These are phyloP conservation scores for Siniperca chuatsi DNA, from an alignment of 2,113 vertebrate species.

Conservation along the genomic window DNA sequence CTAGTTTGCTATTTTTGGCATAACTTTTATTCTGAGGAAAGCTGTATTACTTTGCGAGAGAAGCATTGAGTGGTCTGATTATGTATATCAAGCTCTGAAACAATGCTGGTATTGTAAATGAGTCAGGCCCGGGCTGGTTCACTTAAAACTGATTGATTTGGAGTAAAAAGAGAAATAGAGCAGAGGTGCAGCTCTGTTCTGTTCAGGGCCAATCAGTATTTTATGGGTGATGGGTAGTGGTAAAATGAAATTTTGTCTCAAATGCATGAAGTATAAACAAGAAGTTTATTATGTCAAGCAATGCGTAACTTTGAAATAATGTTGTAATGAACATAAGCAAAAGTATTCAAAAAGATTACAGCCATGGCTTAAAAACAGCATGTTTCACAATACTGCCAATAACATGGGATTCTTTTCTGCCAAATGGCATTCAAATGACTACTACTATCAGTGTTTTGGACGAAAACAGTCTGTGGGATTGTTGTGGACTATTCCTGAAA, in stretches of 20 bases:
- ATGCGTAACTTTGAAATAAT: slow-evolving; percentile 45
- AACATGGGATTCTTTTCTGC: slow-evolving; percentile 30
- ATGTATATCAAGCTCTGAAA: slow-evolving; percentile 63
- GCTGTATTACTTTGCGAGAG: slow-evolving; percentile 48
- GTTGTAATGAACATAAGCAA: slow-evolving; percentile 48
- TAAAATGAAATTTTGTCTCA: slow-evolving; percentile 46
- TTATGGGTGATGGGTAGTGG: slow-evolving; percentile 48
- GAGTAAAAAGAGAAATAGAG: slow-evolving; percentile 40
- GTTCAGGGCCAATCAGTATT: slow-evolving; percentile 40
- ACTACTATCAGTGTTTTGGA: slow-evolving; percentile 37
- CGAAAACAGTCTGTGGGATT: slow-evolving; percentile 27
- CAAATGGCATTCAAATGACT: slow-evolving; percentile 56
- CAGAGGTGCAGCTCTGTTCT: slow-evolving; percentile 25
- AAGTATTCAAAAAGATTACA: slow-evolving; percentile 53
- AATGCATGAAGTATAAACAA: slow-evolving; percentile 58
- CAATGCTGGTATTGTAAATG: slow-evolving; percentile 70
- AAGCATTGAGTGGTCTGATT: slow-evolving; percentile 65
- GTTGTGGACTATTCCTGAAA: slow-evolving; percentile 23
- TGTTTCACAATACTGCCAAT: slow-evolving; percentile 54
- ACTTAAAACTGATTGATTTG: slow-evolving; percentile 62
- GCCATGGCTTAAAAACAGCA: slow-evolving; percentile 33
- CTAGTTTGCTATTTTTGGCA: slow-evolving; percentile 70
- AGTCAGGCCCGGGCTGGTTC: slow-evolving; percentile 24
- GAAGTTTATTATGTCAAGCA: slow-evolving; percentile 55
- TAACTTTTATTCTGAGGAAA: slow-evolving; percentile 50